phyloP scores from a whole-genome alignment of 2,113 vertebrate genomes.

The Ia io region DNA sequence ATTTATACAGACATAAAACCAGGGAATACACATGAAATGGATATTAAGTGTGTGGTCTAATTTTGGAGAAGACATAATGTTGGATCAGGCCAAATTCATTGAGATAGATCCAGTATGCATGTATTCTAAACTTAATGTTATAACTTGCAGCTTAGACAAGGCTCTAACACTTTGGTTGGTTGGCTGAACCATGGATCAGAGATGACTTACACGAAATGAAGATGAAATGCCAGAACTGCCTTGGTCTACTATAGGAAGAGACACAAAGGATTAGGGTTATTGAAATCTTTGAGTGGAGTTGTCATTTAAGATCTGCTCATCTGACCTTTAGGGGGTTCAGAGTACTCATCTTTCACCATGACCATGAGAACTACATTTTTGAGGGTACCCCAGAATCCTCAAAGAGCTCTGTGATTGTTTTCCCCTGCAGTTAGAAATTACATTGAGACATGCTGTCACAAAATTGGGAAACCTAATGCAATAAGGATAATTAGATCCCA shows the following conservation, averaged over 20 bases:
- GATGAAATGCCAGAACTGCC: neutral
- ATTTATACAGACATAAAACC: neutral
- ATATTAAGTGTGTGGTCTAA: neutral
- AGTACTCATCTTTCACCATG: neutral
- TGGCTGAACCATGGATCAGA: neutral
- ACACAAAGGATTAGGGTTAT: neutral
- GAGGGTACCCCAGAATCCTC: neutral
- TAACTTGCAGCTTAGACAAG: neutral
- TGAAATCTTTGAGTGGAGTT: neutral
- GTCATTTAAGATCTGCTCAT: neutral
- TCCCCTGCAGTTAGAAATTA: neutral
- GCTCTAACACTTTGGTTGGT: too few relatives aligned
- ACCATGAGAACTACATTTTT: neutral
- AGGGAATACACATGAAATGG: neutral
- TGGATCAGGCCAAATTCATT: neutral
- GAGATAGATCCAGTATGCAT: neutral
- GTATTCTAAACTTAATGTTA: neutral
- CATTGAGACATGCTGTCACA: neutral
- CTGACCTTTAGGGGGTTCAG: neutral
- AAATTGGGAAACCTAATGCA: neutral
- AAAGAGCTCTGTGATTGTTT: neutral
- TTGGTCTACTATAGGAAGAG: neutral
- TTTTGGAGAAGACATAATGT: neutral
- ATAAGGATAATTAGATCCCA: neutral
- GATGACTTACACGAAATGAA: neutral